A percentile compares a stretch with the other conserved stretches of the same genome.
phyloP scores from a whole-genome alignment of 2,797 vertebrate genomes.

The Lindbergichthys nudifrons region DNA sequence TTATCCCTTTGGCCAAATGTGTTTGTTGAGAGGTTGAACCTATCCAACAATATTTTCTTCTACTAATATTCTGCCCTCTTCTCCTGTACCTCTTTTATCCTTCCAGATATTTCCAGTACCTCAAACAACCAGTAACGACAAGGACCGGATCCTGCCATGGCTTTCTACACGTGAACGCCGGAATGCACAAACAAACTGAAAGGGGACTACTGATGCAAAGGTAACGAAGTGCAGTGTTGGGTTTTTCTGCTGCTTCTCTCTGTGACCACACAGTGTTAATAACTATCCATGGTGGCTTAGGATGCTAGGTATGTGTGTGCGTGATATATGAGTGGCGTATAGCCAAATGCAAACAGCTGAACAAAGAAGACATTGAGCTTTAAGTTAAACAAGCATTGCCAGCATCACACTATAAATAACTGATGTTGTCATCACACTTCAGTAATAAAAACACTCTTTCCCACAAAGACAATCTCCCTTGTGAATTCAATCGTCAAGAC shows the following conservation, averaged over 20 bases:
- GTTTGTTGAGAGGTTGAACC: neutral
- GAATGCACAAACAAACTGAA: neutral
- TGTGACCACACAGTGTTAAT: conserved; percentile 16
- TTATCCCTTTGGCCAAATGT: neutral
- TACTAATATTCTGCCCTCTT: neutral
- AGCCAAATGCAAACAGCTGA: conserved; percentile 64
- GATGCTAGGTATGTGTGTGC: conserved; percentile 6
- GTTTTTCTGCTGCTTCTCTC: neutral
- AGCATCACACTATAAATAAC: conserved; percentile 52
- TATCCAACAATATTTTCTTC: no score
- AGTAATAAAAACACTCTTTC: conserved; percentile 26
- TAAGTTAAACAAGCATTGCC: conserved; percentile 36
- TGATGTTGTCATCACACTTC: conserved; percentile 27
- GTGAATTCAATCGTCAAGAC: no score
- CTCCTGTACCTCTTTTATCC: no score
- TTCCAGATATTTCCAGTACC: neutral
- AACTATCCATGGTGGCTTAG: conserved; percentile 23
- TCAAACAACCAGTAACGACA: neutral
- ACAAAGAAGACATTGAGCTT: conserved; percentile 39
- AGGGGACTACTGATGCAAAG: conserved; percentile 2
- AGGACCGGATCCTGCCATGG: neutral
- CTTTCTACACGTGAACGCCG: neutral
- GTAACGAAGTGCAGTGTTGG: neutral
- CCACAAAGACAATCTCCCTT: no score
- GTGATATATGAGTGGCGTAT: conserved; percentile 37